phyloP scores from a whole-genome alignment of 2,797 vertebrate genomes.

The Pangasius krempfi region DNA sequence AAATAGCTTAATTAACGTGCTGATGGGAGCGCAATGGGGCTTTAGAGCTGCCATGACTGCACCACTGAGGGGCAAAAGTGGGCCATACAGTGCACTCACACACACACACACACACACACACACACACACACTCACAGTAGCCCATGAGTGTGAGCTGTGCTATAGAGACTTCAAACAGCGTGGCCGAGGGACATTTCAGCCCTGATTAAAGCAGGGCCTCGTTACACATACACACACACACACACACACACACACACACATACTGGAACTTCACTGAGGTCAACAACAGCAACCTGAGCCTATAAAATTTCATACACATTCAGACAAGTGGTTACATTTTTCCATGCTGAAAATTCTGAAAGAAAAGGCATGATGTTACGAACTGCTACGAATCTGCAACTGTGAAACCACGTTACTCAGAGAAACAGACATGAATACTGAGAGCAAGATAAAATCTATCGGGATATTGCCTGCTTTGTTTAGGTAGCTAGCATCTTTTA shows the following conservation, averaged over 20 bases:
- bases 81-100: constrained; percentile 51
- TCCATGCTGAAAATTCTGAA: not conserved
- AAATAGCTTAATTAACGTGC: constrained; percentile 59
- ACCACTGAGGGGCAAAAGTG: constrained; percentile 55
- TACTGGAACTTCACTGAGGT: constrained; percentile 3
- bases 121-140: constrained; percentile 32
- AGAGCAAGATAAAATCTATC: not conserved
- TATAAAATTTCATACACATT: not conserved
- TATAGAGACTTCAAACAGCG: constrained; percentile 52
- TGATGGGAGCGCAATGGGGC: constrained; percentile 47
- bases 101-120: constrained; percentile 43
- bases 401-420: not conserved
- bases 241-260: not conserved
- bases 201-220: constrained; percentile 50
- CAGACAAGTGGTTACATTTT: not conserved
- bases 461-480: not conserved
- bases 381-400: not conserved
- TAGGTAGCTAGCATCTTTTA: not conserved
- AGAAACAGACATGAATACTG: not conserved
- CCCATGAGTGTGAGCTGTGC: constrained; percentile 19
- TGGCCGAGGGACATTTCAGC: constrained; percentile 41
- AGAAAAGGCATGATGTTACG: not conserved
- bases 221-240: constrained; percentile 21
- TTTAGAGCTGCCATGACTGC: constrained; percentile 35
- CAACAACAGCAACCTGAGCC: not conserved